Base-by-base conservation (phyloP, 2,113 vertebrate species). In the Silurus glanis region DNA sequence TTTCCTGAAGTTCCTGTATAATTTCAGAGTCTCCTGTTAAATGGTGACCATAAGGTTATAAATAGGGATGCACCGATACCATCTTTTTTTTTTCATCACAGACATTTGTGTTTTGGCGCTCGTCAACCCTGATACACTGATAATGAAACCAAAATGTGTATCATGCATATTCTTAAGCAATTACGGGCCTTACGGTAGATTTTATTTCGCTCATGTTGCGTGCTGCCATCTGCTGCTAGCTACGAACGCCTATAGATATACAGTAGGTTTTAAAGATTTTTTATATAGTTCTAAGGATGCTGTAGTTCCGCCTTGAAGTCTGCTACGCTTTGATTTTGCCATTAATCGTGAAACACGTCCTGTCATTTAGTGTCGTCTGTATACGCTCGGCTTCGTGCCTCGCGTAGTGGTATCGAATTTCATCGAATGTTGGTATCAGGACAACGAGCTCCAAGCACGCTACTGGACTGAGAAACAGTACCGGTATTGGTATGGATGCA, bases 31-130 rank as follows among this genome's bases (percentile, higher is more conserved):
- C 28, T 83, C 25, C 81, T 69, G 81, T 69, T 25, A 14, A 83
- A 37, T 56, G 82, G 10, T 56, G 19, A 83, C 53, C 47, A 53
- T 25, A 56, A 37, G 17, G 8, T 59, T 80, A 59, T 80, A 80
- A 80, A 59, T 80, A 59, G 78, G 78, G 78, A 80, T 80, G 78
- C 28, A 45, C 1, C 1, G 16, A 80, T 80, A 59, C 55, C 17
- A 21, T 19, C 28, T 55, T 56, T 79, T 75, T 51, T 51, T 56
- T 8, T 25, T 56, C 37, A 37, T 37, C 17, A 28, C 3, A 80
- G 25, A 37, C 55, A 10, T 8, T 25, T 25, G 49, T 83, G 81
- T 37, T 83, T 10, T 16, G 51, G 23, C 56, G 14, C 49, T 55
- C 6, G 51, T 76, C 74, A 55, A 16, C 14, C 28, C 53, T 9